phyloP scores from a whole-genome alignment of 2,113 vertebrate species.

The Columba livia region DNA sequence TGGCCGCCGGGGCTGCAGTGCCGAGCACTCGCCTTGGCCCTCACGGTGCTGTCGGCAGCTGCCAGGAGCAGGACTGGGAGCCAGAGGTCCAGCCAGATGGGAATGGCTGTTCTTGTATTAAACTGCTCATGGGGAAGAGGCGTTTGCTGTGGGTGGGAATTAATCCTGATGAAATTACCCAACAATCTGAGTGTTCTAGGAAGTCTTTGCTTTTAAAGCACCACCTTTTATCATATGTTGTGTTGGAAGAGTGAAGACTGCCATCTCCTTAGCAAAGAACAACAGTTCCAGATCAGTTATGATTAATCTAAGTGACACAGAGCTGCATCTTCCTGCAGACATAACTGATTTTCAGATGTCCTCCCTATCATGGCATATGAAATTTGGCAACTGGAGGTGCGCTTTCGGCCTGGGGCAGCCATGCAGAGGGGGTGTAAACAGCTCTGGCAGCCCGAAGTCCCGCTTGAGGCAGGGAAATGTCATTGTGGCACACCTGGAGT shows the following conservation, averaged over 20 bases:
- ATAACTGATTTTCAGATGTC: background rate
- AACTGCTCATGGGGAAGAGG: background rate
- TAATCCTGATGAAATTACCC: background rate
- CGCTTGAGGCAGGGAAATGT: background rate
- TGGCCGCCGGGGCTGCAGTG: fast-evolving
- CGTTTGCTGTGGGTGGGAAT: background rate
- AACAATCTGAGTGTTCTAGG: background rate
- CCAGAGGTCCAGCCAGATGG: fast-evolving
- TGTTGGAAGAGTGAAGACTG: background rate
- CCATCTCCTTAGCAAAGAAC: background rate
- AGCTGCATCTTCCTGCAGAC: background rate
- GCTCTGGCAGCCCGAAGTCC: background rate
- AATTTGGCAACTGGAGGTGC: fast-evolving
- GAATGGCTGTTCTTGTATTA: background rate
- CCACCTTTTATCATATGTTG: background rate
- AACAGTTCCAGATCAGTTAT: background rate
- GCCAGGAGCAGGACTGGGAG: background rate
- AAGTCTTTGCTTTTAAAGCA: background rate
- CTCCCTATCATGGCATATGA: fast-evolving
- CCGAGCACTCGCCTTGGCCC: background rate
- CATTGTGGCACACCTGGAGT: background rate
- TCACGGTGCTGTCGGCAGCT: fast-evolving
- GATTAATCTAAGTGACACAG: background rate
- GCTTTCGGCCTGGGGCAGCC: background rate
- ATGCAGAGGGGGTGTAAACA: background rate